These are phyloP conservation scores for Trichosurus vulpecula DNA, from an alignment of 2,797 vertebrate genomes.

Conservation along the genomic window DNA sequence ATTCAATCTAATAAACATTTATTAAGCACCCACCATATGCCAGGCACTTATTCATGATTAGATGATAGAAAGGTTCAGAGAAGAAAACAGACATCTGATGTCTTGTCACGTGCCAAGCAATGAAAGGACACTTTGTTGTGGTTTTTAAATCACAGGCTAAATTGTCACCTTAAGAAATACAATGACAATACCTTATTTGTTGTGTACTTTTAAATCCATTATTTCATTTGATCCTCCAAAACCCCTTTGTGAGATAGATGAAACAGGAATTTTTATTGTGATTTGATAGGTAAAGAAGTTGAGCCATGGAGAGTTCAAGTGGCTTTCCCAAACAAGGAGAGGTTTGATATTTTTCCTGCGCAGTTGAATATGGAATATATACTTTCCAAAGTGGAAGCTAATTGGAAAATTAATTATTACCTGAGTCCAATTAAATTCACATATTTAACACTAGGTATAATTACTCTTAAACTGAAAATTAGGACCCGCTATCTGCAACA, in stretches of 20 bases:
- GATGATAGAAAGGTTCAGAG: constrained; percentile 29
- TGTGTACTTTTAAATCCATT: constrained; percentile 14
- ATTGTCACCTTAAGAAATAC: not conserved
- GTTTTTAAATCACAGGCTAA: not conserved
- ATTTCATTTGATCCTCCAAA: constrained; percentile 23
- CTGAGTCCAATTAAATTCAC: constrained; percentile 31
- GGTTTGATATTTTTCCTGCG: not conserved
- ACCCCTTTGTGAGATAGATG: not conserved
- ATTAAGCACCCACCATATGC: constrained; percentile 7
- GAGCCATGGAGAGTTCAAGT: not conserved
- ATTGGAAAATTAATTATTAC: constrained; percentile 53
- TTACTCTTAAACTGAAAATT: constrained; percentile 43
- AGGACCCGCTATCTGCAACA: not conserved
- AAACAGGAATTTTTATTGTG: constrained; percentile 25
- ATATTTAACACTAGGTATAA: constrained; percentile 41
- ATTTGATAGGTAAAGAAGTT: constrained; percentile 20
- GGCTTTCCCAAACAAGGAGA: constrained; percentile 25
- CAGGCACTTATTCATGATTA: not conserved
- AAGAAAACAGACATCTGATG: not conserved
- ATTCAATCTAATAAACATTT: constrained; percentile 33
- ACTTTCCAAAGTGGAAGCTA: constrained; percentile 29
- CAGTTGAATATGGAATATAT: constrained; percentile 18
- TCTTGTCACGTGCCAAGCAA: constrained; percentile 8
- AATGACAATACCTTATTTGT: constrained; percentile 19
- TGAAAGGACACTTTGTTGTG: constrained; percentile 7